Evolutionary conservation across 92 coral and sea anemone genomes (phyloP).

Genomic region (Ricordea florida): DNA sequence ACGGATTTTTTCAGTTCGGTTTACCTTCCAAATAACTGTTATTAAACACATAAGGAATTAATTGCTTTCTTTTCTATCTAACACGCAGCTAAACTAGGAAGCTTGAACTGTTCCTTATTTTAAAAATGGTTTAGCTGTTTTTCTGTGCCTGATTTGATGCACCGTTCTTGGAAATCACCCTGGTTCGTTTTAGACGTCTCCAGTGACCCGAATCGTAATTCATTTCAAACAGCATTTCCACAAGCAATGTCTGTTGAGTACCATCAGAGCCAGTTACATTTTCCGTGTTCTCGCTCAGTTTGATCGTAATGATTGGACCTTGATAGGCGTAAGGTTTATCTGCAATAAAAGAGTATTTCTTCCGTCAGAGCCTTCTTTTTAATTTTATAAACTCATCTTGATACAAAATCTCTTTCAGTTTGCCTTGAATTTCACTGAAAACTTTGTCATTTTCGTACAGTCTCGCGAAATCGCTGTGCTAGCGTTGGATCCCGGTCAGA

Average conservation of each 20-base stretch:
- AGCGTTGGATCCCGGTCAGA: too few species aligned
- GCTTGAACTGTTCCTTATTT: too few species aligned
- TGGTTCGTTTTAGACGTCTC: constrained; percentile 95
- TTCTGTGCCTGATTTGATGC: constrained; percentile 33
- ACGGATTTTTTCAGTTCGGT: too few species aligned
- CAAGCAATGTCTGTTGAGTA: constrained; percentile 82
- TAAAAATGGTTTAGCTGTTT: background rate
- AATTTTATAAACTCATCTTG: too few species aligned
- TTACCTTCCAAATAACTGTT: too few species aligned
- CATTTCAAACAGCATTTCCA: constrained; percentile 99
- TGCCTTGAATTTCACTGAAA: too few species aligned
- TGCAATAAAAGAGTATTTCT: constrained; percentile 6
- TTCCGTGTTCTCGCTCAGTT: constrained; percentile 96
- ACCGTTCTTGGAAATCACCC: constrained; percentile 84
- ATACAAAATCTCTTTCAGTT: too few species aligned
- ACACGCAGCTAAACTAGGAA: too few species aligned
- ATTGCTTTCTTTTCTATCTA: too few species aligned
- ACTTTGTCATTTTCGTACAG: too few species aligned
- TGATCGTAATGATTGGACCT: constrained; percentile 94
- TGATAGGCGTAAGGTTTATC: constrained; percentile 94
- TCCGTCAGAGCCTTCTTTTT: background rate
- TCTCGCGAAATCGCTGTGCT: too few species aligned
- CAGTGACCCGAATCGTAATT: constrained; percentile 99
- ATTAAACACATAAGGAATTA: too few species aligned
- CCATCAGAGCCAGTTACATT: constrained; percentile 69